Conservation (phyloP, 2,113 vertebrate genomes). For the Vidua macroura region DNA sequence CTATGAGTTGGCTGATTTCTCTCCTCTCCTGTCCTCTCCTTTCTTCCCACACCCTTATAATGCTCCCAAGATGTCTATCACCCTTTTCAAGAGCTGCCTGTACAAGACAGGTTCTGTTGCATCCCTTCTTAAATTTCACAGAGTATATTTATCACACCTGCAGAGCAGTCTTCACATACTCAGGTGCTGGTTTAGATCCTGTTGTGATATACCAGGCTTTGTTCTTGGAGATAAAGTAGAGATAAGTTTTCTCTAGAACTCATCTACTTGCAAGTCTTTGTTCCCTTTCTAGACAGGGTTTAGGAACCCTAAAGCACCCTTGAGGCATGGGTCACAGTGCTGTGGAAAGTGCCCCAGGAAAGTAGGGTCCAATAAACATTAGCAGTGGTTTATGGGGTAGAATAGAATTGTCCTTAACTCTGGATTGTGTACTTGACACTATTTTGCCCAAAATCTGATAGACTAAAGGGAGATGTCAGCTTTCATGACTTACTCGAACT, state of each 20-base stretch:
- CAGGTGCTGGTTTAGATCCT: background rate
- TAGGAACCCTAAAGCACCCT: background rate
- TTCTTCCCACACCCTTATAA: background rate
- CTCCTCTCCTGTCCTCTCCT: background rate
- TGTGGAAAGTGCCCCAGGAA: background rate
- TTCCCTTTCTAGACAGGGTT: background rate
- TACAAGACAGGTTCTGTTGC: background rate
- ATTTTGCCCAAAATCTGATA: background rate
- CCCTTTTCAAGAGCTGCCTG: background rate
- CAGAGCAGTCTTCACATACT: background rate
- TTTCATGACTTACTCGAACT: background rate
- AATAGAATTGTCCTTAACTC: background rate
- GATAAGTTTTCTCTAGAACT: background rate
- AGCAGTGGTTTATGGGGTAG: background rate
- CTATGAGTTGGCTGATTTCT: background rate
- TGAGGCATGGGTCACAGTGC: background rate
- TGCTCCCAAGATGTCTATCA: constrained; percentile 25
- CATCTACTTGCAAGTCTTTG: background rate
- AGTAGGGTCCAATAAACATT: background rate
- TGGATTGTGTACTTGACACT: background rate
- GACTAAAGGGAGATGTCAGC: background rate
- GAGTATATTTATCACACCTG: background rate
- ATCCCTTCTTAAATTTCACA: background rate
- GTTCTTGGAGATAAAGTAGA: background rate
- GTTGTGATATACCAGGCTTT: background rate